Evolutionary conservation across 1,140 invertebrate species (phyloP), one percentile per base, ranked within the genome.

Genomic region (Leptinotarsa texana): DNA sequence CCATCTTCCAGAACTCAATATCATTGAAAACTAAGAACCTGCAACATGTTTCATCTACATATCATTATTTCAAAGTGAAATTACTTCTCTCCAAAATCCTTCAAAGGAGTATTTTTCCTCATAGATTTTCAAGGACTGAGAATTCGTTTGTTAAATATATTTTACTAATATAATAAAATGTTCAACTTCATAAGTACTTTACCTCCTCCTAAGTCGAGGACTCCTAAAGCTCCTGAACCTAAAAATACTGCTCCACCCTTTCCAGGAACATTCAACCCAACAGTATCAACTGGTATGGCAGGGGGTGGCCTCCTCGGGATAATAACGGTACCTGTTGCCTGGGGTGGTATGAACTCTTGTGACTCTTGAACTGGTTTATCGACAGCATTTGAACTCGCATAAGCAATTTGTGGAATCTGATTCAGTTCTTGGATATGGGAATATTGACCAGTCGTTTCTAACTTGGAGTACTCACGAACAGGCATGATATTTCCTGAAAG

Each of bases 151-250:
- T 5, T 27, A 27, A 27, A 27, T 27, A 27, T 0, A 27, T 27
- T 27, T 27, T 33, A 33, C 33, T 42, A 1, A 42, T 8, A 42
- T 8, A 42, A 42, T 42, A 0, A 42, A 42, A 11, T 42, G 11
- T 42, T 11, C 33, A 42, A 42, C 8, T 42, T 11, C 8, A 11
- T 42, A 42, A 15, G 51, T 57, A 66, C 66, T 11, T 51, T 69
- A 77, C 80, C 81, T 69, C 81, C 80, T 67, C 81, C 80, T 48
- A 82, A 75, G 74, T 77, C 61, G 13, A 82, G 72, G 17, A 82
- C 81, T 27, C 81, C 81, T 22, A 82, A 18, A 1, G 81, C 71
- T 51, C 81, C 81, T n/a, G 81, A 82, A 33, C 81, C 81, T n/a
- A 82, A 73, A 69, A 80, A 82, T 21, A 80, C 79, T 4, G 81